Evolutionary conservation across 2,113 vertebrate genomes (phyloP), one percentile per base, ranked within the genome.

Genomic region (Nannobrachium achirus): DNA sequence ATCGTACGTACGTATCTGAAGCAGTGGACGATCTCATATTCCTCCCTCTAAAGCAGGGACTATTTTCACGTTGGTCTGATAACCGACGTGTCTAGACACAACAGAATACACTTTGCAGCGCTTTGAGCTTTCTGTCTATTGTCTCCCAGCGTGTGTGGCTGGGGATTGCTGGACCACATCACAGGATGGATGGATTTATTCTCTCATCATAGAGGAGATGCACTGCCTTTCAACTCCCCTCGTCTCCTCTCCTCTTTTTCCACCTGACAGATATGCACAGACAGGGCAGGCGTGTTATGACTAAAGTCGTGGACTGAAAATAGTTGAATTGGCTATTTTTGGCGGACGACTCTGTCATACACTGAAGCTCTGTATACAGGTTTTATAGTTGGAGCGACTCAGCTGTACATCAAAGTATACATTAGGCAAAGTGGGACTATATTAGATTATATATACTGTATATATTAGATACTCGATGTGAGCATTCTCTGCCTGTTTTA

Each of bases 101-200:
- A 79, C 84, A 75, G 78, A 75, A 79, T 61, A 53, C 49, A 40
- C 66, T 83, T 62, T 39, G 45, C 33, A 49, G 59, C 67, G 76
- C 84, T 85, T 87, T 85, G 69, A 84, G 70, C 55, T 5, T 33
- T 51, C 65, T 19, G 60, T 46, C 56, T 76, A 69, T 88, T 85
- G 75, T 88, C 53, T 73, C 68, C 58, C 67, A 79, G 15, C 25
- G 79, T 81, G 79, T 81, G 78, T 75, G 81, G 60, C 69, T 13
- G 70, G 66, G 64, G 48, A 50, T 75, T 62, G 59, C 81, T 66
- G 75, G 67, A 78, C 87, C 87, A 90, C 89, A 89, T 89, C 87
- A 90, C 78, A 84, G 63, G 44, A 57, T 65, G 74, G 58, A 48
- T 57, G 5, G 73, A 76, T 84, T 84, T 78, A 66, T 72, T 83